Evolutionary conservation across 1,140 invertebrate genomes (phyloP), one percentile per base, ranked within the genome.

Genomic region (Temnothorax curvispinosus): DNA sequence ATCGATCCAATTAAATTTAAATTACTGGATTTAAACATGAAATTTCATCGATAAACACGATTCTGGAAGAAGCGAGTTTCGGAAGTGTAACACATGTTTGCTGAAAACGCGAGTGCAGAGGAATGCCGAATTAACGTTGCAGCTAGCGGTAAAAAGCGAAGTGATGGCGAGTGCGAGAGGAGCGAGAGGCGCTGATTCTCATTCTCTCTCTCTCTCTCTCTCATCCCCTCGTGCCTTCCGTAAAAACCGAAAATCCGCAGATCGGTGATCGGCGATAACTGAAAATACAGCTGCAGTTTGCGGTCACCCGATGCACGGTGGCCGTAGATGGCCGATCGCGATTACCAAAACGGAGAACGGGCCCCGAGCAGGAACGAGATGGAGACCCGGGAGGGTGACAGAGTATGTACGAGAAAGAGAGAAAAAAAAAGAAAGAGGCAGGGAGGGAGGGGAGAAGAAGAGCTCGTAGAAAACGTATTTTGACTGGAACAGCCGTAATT

Each of bases 201-300:
- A 7, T 15, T 41, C 41, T 58, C 69, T 69, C 44, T 35, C 41
- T 35, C 41, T 64, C 6, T 13, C 52, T 71, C 41, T 56, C 67
- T 54, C 35, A n/a, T 72, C 54, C 71, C 32, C 64, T 60, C 18
- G 47, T 50, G 69, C 67, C 69, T 74, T 54, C 64, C 89, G 47
- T 91, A 92, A 94, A 93, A 94, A 93, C 85, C 90, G 92, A 93
- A 94, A 94, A 95, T 94, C 93, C 93, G 91, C 92, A 93, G 94
- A 95, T 95, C 94, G 93, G 92, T 77, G 91, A 94, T 94, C 87
- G 72, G 77, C 90, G 94, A 95, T 95, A 95, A 94, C 88, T 93
- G 91, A 94, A 94, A 95, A 94, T 94, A 94, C 94, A 95, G 94
- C 94, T 95, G 94, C 91, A 92, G 93, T 93, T 93, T 95, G 94